Base-by-base conservation (phyloP, 92 coral and sea anemone species). In the Porites cylindrica region DNA sequence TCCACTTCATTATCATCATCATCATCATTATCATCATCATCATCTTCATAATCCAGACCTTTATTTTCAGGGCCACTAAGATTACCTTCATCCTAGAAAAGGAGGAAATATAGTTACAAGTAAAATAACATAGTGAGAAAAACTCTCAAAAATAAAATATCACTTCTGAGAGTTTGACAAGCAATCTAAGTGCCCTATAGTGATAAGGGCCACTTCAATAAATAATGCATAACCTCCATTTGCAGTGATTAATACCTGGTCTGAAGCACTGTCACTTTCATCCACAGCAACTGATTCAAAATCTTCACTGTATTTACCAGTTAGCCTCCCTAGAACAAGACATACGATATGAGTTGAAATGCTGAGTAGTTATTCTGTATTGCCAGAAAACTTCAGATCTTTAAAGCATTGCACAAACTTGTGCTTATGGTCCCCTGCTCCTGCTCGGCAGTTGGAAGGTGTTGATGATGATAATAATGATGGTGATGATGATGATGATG, bases 221-320 rank as follows among this genome's bases (percentile, higher is more conserved):
- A 26, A 26, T 26, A 26, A 26, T 0, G 2, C 32, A 26, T 26
- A 1, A 26, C 32, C 47, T 38, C 47, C 1, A 56, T 56, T 56
- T 62, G 17, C 17, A 16, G 8, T 32, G 20, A 16, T 51, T 13
- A 8, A 19, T 56, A 82, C 86, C 86, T 85, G 91, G 69, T 85
- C 95, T 68, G 80, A 85, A 24, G 79, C 94, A 86, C 91, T 95
- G 66, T 71, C 86, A 65, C 81, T 79, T 10, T 88, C 96, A 69
- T 81, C 88, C 51, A 92, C 87, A 85, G 75, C 90, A n/a, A 93
- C 58, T n/a, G 90, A 91, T 75, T 96, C 98, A 95, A 96, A 96
- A 82, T 96, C 99, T 50, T 96, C 99, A 88, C 99, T 96, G 90
- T 96, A 96, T 53, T 87, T 79, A 3, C 99, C 99, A 76, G 96